Evolutionary conservation across 2,888 invertebrate species (phyloP), one percentile per base, ranked within the genome.

Genomic region (Pristionchus japonicus): DNA sequence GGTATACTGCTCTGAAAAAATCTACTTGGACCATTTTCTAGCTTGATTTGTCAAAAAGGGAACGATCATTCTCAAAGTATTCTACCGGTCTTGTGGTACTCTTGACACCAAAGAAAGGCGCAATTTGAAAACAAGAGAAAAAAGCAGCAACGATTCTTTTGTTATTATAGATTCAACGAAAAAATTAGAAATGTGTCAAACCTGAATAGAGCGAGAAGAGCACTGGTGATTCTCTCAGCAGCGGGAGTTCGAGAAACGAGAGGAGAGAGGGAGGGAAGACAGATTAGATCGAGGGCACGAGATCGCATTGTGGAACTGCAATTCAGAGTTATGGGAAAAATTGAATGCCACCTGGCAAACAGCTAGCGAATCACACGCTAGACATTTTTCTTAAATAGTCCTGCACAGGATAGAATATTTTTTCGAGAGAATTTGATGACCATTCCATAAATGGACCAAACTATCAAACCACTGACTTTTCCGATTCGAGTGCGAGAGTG

Each of bases 391-490:
- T n/a, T n/a, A n/a, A n/a, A n/a, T n/a, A n/a, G n/a, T n/a, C n/a
- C n/a, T n/a, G n/a, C n/a, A n/a, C n/a, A n/a, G n/a, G n/a, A n/a
- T n/a, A n/a, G n/a, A n/a, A n/a, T n/a, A n/a, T n/a, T n/a, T n/a
- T n/a, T n/a, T n/a, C n/a, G n/a, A n/a, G n/a, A n/a, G n/a, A n/a
- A n/a, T n/a, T n/a, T n/a, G n/a, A n/a, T n/a, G n/a, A n/a, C n/a
- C n/a, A n/a, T n/a, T n/a, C n/a, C n/a, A n/a, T n/a, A n/a, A n/a
- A n/a, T n/a, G n/a, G n/a, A n/a, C n/a, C n/a, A n/a, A n/a, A n/a
- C n/a, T n/a, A n/a, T n/a, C n/a, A n/a, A n/a, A n/a, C n/a, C n/a
- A 74, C 84, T 84, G 20, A 84, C 84, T 84, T 37, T 7, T 84
- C 61, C 11, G 61, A 61, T n/a, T 37, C 40, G 37, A 84, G 84